Percentiles rank a stretch among this genome's conserved stretches.
These are phyloP conservation scores for Stenurella melanura DNA, from an alignment of 2,888 invertebrate species.

Conservation along the genomic window DNA sequence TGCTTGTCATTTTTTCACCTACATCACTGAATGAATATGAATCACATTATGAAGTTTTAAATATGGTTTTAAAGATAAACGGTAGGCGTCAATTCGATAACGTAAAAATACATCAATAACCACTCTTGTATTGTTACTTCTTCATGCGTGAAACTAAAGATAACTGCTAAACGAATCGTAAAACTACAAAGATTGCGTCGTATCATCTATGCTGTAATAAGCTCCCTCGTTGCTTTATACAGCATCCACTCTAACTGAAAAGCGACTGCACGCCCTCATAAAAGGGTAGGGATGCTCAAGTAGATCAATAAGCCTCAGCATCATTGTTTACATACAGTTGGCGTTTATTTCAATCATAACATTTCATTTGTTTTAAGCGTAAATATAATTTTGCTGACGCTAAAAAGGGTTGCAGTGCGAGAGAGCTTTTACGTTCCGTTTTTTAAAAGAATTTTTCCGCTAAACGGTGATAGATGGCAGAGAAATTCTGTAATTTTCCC, in stretches of 20 bases:
- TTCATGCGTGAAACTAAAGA: conserved; percentile 15
- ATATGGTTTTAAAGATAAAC: no score
- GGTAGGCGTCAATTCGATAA: neutral
- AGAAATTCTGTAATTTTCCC: neutral
- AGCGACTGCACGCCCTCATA: conserved; percentile 23
- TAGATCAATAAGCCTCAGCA: conserved; percentile 40
- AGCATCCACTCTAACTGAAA: conserved; percentile 36
- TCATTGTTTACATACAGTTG: conserved; percentile 28
- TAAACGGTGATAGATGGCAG: no score
- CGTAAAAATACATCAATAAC: neutral
- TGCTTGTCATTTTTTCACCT: no score
- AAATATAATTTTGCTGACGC: neutral
- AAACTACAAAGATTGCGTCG: conserved; percentile 44
- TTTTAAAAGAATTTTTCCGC: no score
- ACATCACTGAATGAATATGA: no score
- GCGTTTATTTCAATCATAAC: conserved; percentile 21
- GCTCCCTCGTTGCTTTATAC: conserved; percentile 48
- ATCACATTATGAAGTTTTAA: no score
- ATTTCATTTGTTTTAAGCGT: neutral
- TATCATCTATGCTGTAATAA: conserved; percentile 46
- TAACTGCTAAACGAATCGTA: conserved; percentile 20
- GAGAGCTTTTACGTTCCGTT: no score
- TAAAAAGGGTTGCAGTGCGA: neutral
- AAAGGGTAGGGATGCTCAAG: conserved; percentile 24
- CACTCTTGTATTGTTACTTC: neutral